Conservation (phyloP, 1,140 invertebrate genomes). For the Periplaneta americana region DNA sequence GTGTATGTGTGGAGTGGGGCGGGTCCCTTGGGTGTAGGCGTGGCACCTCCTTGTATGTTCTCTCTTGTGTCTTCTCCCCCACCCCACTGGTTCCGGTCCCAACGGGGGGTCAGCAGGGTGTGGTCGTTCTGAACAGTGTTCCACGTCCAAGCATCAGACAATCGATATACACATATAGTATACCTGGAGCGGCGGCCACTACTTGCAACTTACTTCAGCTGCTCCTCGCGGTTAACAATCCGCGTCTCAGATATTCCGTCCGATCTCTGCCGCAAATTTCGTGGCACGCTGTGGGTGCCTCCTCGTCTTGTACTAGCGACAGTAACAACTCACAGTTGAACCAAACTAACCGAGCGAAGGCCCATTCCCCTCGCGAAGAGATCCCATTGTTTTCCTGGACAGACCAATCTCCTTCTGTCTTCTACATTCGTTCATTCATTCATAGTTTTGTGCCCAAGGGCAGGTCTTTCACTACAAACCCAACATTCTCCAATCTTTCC, state of each 20-base stretch:
- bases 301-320: no score
- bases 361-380: no score
- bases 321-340: no score
- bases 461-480: no score
- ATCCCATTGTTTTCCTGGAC: no score
- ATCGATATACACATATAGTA: constrained; percentile 1
- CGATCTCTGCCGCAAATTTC: not conserved
- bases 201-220: not conserved
- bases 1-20: not conserved
- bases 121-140: constrained; percentile 6
- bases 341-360: no score
- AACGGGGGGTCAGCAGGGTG: constrained; percentile 10
- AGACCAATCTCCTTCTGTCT: no score
- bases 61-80: constrained; percentile 12
- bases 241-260: not conserved
- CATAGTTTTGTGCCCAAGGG: no score
- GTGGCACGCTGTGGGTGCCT: not conserved
- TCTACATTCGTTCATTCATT: no score
- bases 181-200: not conserved
- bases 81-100: not conserved
- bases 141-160: not conserved
- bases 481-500: no score
- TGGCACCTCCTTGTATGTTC: constrained; percentile 16
- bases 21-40: constrained; percentile 17
- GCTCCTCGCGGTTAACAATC: not conserved